phyloP scores from a whole-genome alignment of 2,113 vertebrate species.

The Manacus vitellinus region DNA sequence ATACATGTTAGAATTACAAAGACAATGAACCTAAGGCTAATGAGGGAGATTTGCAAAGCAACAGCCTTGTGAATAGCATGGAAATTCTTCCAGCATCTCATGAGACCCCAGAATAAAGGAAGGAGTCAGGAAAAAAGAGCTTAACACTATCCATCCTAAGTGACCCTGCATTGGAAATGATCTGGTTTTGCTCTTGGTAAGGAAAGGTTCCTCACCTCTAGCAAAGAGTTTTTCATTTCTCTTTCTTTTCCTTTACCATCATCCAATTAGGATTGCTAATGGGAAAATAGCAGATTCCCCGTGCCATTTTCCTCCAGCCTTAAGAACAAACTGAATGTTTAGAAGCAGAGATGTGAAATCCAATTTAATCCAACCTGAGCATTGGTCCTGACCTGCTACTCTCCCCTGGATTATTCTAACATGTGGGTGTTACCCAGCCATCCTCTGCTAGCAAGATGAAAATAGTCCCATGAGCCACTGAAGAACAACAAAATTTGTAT shows the following conservation, averaged over 20 bases:
- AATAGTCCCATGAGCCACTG: neutral
- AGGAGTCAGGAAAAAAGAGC: neutral
- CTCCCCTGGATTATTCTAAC: neutral
- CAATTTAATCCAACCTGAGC: neutral
- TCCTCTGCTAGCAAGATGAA: neutral
- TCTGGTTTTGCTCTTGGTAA: neutral
- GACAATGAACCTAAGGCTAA: neutral
- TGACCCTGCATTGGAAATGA: neutral
- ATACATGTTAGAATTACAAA: neutral
- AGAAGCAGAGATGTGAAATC: neutral
- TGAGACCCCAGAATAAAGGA: neutral
- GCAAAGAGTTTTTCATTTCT: neutral
- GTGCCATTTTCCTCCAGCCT: neutral
- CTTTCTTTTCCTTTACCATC: neutral
- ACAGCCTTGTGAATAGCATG: neutral
- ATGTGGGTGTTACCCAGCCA: neutral
- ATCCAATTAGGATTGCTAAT: neutral
- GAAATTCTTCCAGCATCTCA: neutral
- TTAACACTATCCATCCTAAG: neutral
- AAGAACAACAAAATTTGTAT: neutral
- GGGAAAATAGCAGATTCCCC: neutral
- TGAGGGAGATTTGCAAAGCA: neutral
- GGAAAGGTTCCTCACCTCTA: neutral
- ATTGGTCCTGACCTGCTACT: neutral
- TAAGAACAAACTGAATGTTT: neutral